These are phyloP conservation scores for Drosophila subquinaria DNA, from an alignment of 2,888 invertebrate species.

Conservation along the genomic window DNA sequence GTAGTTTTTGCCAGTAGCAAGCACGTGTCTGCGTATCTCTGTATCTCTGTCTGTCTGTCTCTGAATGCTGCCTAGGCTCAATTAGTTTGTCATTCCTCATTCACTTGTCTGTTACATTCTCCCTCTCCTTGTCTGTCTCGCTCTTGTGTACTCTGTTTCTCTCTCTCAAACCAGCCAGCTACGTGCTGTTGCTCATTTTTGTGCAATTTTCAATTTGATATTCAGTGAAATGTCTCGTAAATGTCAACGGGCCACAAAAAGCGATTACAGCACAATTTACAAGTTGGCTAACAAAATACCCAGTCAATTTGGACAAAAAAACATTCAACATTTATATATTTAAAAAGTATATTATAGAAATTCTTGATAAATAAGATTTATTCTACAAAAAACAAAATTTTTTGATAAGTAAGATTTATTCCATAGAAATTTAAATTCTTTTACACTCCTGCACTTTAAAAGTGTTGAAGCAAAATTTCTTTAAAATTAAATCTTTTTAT, in stretches of 20 bases:
- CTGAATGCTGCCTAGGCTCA: slow-evolving; percentile 46
- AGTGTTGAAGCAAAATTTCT: too few species aligned
- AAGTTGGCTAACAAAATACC: slow-evolving; percentile 9
- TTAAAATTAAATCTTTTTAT: too few species aligned
- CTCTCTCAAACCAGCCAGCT: slow-evolving; percentile 1
- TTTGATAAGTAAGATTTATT: too few species aligned
- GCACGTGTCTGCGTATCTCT: slow-evolving; percentile 41
- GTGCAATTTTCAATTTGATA: slow-evolving; percentile 60
- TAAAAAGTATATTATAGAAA: too few species aligned
- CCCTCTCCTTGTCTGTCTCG: not conserved
- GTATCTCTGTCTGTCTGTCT: slow-evolving; percentile 10
- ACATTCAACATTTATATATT: too few species aligned
- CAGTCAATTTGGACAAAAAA: slow-evolving; percentile 10
- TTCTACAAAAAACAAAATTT: too few species aligned
- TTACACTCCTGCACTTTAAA: too few species aligned
- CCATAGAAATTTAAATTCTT: too few species aligned
- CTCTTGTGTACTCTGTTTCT: not conserved
- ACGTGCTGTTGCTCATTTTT: slow-evolving; percentile 57
- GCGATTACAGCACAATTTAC: not conserved
- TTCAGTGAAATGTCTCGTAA: slow-evolving; percentile 62
- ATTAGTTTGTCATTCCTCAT: slow-evolving; percentile 67
- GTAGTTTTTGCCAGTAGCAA: slow-evolving; percentile 56
- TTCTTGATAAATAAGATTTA: too few species aligned
- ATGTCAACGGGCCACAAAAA: slow-evolving; percentile 59
- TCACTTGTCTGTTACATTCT: slow-evolving; percentile 39